Evolutionary conservation across 2,797 vertebrate species (phyloP), one percentile per base, ranked within the genome.

Genomic region (Sphenodon punctatus): DNA sequence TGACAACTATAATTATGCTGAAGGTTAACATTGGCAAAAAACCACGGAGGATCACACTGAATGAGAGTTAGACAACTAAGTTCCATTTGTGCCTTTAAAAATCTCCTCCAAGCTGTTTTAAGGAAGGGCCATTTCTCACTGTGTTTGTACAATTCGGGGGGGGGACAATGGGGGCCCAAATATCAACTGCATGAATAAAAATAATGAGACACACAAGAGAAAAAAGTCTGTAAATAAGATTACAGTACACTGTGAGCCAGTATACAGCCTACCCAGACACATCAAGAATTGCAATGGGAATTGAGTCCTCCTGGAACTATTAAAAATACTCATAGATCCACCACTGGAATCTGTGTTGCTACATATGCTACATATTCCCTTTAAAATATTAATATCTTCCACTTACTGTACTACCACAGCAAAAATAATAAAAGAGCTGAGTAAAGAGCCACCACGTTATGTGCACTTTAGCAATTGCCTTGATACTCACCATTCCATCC

Each of bases 361-460:
- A n/a, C n/a, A n/a, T n/a, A n/a, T 74, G 65, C 36, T 86, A 22
- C 46, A 87, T 86, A 74, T 81, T 69, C 23, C 34, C 30, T 85
- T 87, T 92, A 79, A 92, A 92, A 90, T 90, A 87, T 90, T 92
- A 72, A 91, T 93, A 85, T 64, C 67, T 34, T 67, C 69, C 41
- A 80, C 67, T 72, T 51, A 43, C 64, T 85, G 56, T 76, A 46
- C 63, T 63, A 4, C 53, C 53, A 78, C 53, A 88, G 43, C 38
- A 87, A 55, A 41, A 84, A 67, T 32, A 88, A 36, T 67, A 59
- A 85, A 76, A 32, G n/a, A 84, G 58, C 15, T 3, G 10, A 51
- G 17, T 67, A 82, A 84, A 51, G 27, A 13, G 45, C 11, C 19
- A 66, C 77, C 9, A 1, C 75, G 51, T 65, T 59, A 76, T 4